Evolutionary conservation across 2,888 invertebrate genomes (phyloP), one percentile per base, ranked within the genome.

Genomic region (Allacma fusca): DNA sequence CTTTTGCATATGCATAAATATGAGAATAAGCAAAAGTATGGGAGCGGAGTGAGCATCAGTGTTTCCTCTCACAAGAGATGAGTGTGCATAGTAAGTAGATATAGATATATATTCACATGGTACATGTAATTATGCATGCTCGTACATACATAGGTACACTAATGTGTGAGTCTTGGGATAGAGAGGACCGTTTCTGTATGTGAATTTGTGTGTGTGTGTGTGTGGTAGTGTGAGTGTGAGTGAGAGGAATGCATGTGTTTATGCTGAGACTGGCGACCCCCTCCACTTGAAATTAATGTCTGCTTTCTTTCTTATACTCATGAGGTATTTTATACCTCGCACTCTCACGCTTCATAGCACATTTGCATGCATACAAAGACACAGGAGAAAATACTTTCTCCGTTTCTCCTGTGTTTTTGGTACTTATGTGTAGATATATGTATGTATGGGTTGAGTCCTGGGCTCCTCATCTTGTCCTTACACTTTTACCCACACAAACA

Each of bases 221-320:
- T n/a, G n/a, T n/a, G n/a, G n/a, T 50, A 50, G 71, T 72, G 70
- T 59, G 64, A 62, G 40, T 64, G 62, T 13, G 59, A 59, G 23
- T 21, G 59, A 59, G 59, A 29, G 67, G 5, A 67, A 75, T 64
- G 65, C 34, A 21, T 67, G 65, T 75, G 21, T 65, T 23, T 44
- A 67, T 50, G 43, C 44, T n/a, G 40, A 24, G n/a, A 67, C n/a
- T 59, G 59, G 69, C 67, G 65, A 74, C 64, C 64, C 59, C 23
- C 69, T 68, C 75, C 68, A 67, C 76, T 77, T 77, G 72, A 77
- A 77, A 77, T 77, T 77, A 77, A 77, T 77, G 71, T 77, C 71
- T 77, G 72, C 72, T 77, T 72, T 65, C 71, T 70, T 77, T 77
- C 69, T 75, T 59, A 69, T 67, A 67, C 34, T 67, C 23, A 34